Percentiles rank a stretch among this genome's conserved stretches.
These are phyloP conservation scores for Pammene aurita DNA, from an alignment of 2,888 invertebrate species.

Conservation along the genomic window DNA sequence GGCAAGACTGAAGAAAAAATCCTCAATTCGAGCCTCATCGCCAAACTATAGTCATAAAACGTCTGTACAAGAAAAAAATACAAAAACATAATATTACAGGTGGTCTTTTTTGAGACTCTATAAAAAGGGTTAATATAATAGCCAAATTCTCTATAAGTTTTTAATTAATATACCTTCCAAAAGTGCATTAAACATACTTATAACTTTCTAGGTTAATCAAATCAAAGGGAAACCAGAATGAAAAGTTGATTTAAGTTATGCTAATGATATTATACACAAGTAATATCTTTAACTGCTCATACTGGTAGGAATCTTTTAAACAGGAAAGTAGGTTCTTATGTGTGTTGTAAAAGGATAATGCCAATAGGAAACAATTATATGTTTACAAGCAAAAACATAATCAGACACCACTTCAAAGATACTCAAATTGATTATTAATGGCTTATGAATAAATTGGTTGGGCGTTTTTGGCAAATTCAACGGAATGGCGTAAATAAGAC, in stretches of 20 bases:
- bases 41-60: too few species aligned
- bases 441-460: background rate
- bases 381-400: slow-evolving; percentile 23
- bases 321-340: slow-evolving; percentile 3
- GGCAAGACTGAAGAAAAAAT: too few species aligned
- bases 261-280: background rate
- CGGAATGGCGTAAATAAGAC: slow-evolving; percentile 6
- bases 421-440: slow-evolving; percentile 15
- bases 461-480: background rate
- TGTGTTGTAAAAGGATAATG: slow-evolving; percentile 6
- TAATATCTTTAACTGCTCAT: background rate
- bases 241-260: slow-evolving; percentile 2
- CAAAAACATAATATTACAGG: too few species aligned
- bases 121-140: too few species aligned
- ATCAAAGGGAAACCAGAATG: slow-evolving; percentile 4
- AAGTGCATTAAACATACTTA: background rate
- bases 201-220: slow-evolving; percentile 9
- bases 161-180: background rate
- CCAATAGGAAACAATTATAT: slow-evolving; percentile 7
- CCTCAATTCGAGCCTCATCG: too few species aligned
- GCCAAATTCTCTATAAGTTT: background rate
- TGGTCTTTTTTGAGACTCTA: too few species aligned
- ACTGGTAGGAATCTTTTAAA: background rate
- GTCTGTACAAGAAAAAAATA: too few species aligned
- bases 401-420: slow-evolving; percentile 1